These are phyloP conservation scores for Aurelia sp. DNA, from an alignment of 30 jellyfish, hydroid and myxozoan genomes.

Conservation along the genomic window DNA sequence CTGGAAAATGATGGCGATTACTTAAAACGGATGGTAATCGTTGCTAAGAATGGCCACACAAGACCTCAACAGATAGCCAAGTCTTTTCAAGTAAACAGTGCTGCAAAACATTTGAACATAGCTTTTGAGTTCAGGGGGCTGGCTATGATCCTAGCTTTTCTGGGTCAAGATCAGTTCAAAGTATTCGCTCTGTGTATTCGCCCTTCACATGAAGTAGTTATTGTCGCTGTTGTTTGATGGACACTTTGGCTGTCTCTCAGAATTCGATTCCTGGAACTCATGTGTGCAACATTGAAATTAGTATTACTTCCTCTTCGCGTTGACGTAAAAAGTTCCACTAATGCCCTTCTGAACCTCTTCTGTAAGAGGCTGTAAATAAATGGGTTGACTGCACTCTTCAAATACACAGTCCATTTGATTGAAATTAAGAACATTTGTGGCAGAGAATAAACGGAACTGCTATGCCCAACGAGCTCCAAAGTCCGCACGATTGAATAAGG, in stretches of 20 bases:
- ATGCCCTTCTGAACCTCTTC: conserved; percentile 79
- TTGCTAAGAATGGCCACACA: too few relatives aligned
- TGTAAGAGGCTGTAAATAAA: conserved; percentile 78
- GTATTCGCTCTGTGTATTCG: not conserved
- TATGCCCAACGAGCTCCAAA: conserved; percentile 46
- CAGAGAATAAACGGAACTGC: conserved; percentile 24
- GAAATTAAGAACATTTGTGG: conserved; percentile 54
- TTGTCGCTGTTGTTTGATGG: not conserved
- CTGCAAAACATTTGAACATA: too few relatives aligned
- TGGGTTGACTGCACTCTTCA: conserved; percentile 85
- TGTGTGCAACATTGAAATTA: conserved; percentile 7
- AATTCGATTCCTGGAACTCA: conserved; percentile 20
- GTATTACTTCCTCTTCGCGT: conserved; percentile 15
- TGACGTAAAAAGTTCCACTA: conserved; percentile 42
- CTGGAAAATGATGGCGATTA: too few relatives aligned
- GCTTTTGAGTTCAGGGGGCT: too few relatives aligned
- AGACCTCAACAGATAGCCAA: too few relatives aligned
- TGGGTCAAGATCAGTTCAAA: not conserved
- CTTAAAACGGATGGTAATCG: too few relatives aligned
- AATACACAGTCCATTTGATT: conserved; percentile 77
- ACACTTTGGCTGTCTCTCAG: conserved; percentile 55
- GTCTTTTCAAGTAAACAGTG: too few relatives aligned
- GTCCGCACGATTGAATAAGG: conserved; percentile 80
- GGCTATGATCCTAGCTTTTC: too few relatives aligned
- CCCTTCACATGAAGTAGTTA: not conserved